Percentiles rank a stretch among this genome's conserved stretches.
These are phyloP conservation scores for Hydrotaea cyrtoneurina DNA, from an alignment of 2,888 invertebrate species.

Conservation along the genomic window DNA sequence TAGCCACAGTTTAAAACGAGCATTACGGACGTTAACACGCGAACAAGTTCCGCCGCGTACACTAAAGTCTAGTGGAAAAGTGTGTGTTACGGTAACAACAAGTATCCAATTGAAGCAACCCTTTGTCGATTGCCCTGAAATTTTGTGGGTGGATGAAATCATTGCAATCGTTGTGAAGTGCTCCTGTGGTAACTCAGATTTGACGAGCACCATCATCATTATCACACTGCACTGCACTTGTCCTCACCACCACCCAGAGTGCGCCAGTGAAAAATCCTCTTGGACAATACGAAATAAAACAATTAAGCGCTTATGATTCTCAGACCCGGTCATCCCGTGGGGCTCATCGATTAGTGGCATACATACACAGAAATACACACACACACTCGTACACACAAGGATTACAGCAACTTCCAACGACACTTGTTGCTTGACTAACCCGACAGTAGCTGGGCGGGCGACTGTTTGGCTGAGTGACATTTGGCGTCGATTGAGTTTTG, in stretches of 20 bases:
- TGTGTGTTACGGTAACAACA: background rate
- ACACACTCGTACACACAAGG: slow-evolving; percentile 36
- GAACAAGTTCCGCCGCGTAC: slow-evolving; percentile 1
- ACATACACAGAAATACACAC: background rate
- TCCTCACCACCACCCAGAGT: too few species aligned
- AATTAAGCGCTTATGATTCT: slow-evolving; percentile 56
- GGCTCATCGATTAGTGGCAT: slow-evolving; percentile 11
- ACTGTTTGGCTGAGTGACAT: slow-evolving; percentile 27
- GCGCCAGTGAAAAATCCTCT: slow-evolving; percentile 38
- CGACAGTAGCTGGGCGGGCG: slow-evolving; percentile 3
- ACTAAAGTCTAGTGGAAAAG: slow-evolving; percentile 35
- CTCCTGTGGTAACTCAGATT: background rate
- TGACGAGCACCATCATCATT: background rate
- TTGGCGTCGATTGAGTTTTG: slow-evolving; percentile 30
- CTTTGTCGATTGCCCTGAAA: background rate
- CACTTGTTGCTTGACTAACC: slow-evolving; percentile 63
- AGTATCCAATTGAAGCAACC: background rate
- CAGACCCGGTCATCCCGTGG: background rate
- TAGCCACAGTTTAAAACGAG: slow-evolving; percentile 53
- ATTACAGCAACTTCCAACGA: slow-evolving; percentile 35
- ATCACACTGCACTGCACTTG: background rate
- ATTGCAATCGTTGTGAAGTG: slow-evolving; percentile 9
- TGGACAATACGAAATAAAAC: slow-evolving; percentile 65
- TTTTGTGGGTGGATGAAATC: slow-evolving; percentile 2
- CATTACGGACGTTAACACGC: slow-evolving; percentile 53